These are phyloP conservation scores for Cheilosia pagana DNA, from an alignment of 2,888 invertebrate genomes.

Conservation along the genomic window DNA sequence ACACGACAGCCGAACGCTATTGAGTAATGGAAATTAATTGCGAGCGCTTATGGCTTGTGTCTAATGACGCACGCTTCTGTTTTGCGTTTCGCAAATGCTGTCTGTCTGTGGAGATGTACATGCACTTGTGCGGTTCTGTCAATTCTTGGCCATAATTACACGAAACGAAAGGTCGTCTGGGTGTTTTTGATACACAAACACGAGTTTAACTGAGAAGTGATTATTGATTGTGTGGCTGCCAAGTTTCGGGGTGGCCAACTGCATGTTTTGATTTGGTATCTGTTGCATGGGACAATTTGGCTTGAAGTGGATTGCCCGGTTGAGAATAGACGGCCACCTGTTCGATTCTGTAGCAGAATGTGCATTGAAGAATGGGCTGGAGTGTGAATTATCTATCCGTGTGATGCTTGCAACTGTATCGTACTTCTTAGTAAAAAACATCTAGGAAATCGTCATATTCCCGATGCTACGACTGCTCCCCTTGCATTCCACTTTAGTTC, in stretches of 20 bases:
- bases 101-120: neutral
- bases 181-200: neutral
- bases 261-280: neutral
- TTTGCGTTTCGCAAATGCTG: slow-evolving; percentile 20
- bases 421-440: too few species aligned
- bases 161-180: neutral
- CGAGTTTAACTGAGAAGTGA: too few species aligned
- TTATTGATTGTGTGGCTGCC: neutral
- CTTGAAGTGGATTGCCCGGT: too few species aligned
- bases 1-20: slow-evolving; percentile 23
- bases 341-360: too few species aligned
- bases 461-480: too few species aligned
- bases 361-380: too few species aligned
- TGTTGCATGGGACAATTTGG: too few species aligned
- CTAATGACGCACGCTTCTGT: slow-evolving; percentile 33
- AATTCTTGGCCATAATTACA: slow-evolving; percentile 6
- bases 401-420: too few species aligned
- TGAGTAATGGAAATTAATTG: slow-evolving; percentile 32
- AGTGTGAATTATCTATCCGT: too few species aligned
- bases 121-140: slow-evolving; percentile 27
- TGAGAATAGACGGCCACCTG: too few species aligned
- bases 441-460: too few species aligned
- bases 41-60: neutral
- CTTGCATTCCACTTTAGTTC: too few species aligned
- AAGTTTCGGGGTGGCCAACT: neutral